Base-by-base conservation (phyloP, 2,888 invertebrate species). In the Emmelina monodactyla region DNA sequence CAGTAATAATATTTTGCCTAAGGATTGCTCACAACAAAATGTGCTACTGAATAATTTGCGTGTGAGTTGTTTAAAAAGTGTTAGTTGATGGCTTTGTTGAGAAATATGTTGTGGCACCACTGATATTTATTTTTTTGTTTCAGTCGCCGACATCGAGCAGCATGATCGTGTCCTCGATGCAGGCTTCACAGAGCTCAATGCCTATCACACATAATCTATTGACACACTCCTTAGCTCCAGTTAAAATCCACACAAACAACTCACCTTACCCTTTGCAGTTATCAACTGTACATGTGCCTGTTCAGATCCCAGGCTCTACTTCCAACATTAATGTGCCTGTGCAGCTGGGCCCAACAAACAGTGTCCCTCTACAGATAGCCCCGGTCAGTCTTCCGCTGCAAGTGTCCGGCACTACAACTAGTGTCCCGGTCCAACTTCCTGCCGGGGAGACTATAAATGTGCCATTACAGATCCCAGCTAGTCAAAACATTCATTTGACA, bases 121-220 rank as follows among this genome's bases (percentile, higher is more conserved):
- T 65, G 55, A 62, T 58, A 51, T 54, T 51, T 53, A 58, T 58
- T 57, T 52, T 57, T 43, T 51, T 44, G 38, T 78, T 78, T 52
- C 70, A 79, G 79, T 66, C 75, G 57, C 76, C 78, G 56, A 72
- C 68, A 55, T 61, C 78, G 51, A 75, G 68, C 75, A 75, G 76
- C 54, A 78, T 78, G 79, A 71, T 79, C 55, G 72, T 79, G 53
- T 70, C 79, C 42, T 75, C 79, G 44, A 62, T 79, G 60, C 76
- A 72, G 53, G 65, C 66, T 50, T 61, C 75, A 38, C 73, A 72
- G 59, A 76, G 62, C 62, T 70, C 75, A 36, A 63, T 78, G 58
- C 66, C 75, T 37, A 68, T 76, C 37, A 62, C 72, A 41, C 78
- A 79, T 47, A 71, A 61, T 51, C 59, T 76, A 51, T 67, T 78